Evolutionary conservation across 2,888 invertebrate genomes (phyloP), one percentile per base, ranked within the genome.

Genomic region (Bembecia ichneumoniformis): DNA sequence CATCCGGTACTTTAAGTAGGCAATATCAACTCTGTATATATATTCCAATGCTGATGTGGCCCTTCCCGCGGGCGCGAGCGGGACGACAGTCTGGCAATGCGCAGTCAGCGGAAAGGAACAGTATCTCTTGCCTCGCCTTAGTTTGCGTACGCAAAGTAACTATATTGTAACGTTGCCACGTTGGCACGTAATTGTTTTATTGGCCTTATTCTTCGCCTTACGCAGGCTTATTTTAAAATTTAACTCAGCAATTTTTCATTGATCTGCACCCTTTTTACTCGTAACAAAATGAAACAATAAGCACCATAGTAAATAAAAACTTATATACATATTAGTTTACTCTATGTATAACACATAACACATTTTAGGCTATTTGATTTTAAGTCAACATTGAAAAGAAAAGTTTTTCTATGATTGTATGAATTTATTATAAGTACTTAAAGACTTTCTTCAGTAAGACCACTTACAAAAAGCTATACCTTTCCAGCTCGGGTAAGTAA

Each of bases 41-140:
- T 82, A 58, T 53, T 56, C 53, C 56, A 65, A 58, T 76, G 82
- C 83, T 83, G 84, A 82, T 81, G 73, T 71, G 71, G 79, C 71
- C 75, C 76, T 77, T 80, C 81, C 76, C 77, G 72, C 67, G 73
- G 68, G 76, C 74, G 77, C 68, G 77, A 77, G 79, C 70, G 74
- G 66, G 76, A 75, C 77, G 78, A 74, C 81, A 72, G 80, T 77
- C 79, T 82, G 74, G 71, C 74, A 74, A 72, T 75, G 76, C 77
- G 68, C 69, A 81, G 75, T 84, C 86, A 84, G 86, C 86, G 81
- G 82, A 82, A 86, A 82, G 81, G 77, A 82, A 44, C 17, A 44
- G 40, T 40, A 40, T 40, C 40, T 40, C 40, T 40, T 40, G 40
- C 40, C 40, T n/a, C 40, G 40, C n/a, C 40, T 40, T 40, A 40